Evolutionary conservation across 2,888 invertebrate species (phyloP), one percentile per base, ranked within the genome.

Genomic region (Cerceris ruficornis): DNA sequence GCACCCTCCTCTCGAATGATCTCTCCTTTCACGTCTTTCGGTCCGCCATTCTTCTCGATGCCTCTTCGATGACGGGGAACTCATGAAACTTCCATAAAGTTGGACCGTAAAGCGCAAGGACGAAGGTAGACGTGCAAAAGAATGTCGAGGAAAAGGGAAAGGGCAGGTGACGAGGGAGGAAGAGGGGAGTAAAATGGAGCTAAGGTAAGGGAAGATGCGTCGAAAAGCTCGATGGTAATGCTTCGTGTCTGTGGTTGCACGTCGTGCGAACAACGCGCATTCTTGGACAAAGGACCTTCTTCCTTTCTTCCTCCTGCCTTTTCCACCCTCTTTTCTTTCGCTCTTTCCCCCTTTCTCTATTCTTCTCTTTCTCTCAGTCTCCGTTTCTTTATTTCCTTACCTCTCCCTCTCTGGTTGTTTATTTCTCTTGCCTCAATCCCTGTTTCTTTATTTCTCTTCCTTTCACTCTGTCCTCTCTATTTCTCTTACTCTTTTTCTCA

Each of bases 281-380:
- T 65, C 61, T 72, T 69, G 77, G 61, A 80, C 74, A 67, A 75
- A 74, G 62, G 77, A 70, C 59, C 61, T 68, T 69, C 57, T 58
- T 39, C 49, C 49, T 61, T 11, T 17, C 57, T 46, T 42, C 46
- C 17, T 9, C 7, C 39, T 50, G 8, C n/a, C 54, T 14, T 1
- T 7, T 6, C 7, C 14, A 41, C 15, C 57, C 28, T 60, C 57
- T 55, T 41, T 15, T 42, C 52, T 54, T 49, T 58, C 49, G 2
- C 17, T 43, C 43, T 13, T 9, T 50, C 14, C 52, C 39, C 14
- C 11, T 46, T 55, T 43, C 9, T 11, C 8, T 11, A 46, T 50
- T 50, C n/a, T n/a, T 50, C 49, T 28, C 42, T 39, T 13, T 55
- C 58, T 54, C 43, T 15, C 15, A n/a, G 9, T 41, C 50, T 17